phyloP scores from a whole-genome alignment of 1,140 invertebrate species.

The Drosophila oshimai region DNA sequence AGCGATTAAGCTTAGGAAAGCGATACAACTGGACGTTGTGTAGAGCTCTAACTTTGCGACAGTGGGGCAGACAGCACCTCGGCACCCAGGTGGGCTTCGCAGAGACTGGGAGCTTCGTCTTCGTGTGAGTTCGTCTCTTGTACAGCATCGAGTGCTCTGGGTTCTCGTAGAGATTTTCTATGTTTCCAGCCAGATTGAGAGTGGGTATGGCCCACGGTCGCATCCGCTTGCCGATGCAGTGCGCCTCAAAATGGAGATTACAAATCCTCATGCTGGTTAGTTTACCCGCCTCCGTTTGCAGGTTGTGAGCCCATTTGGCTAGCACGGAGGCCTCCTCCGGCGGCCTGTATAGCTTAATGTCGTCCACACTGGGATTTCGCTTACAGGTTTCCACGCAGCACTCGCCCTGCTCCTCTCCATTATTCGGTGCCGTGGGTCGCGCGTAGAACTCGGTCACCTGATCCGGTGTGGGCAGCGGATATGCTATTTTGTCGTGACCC shows the following conservation, averaged over 20 bases:
- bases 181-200: constrained; percentile 61
- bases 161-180: constrained; percentile 76
- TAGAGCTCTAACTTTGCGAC: constrained; percentile 64
- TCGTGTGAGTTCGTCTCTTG: constrained; percentile 51
- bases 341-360: constrained; percentile 72
- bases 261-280: constrained; percentile 60
- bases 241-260: constrained; percentile 73
- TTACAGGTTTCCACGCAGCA: constrained; percentile 75
- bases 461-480: constrained; percentile 61
- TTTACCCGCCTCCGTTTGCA: constrained; percentile 50
- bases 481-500: constrained; percentile 64
- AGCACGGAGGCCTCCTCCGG: constrained; percentile 65
- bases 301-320: constrained; percentile 75
- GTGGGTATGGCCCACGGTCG: constrained; percentile 76
- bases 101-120: constrained; percentile 4
- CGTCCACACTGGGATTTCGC: constrained; percentile 74
- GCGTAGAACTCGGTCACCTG: constrained; percentile 70
- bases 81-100: constrained; percentile 71
- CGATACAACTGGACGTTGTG: constrained; percentile 76
- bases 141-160: constrained; percentile 67
- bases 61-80: constrained; percentile 70
- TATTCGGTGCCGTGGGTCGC: constrained; percentile 65
- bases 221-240: constrained; percentile 78
- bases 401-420: constrained; percentile 74
- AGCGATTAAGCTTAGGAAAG: constrained; percentile 72